phyloP scores from a whole-genome alignment of 2,113 vertebrate genomes.

The Dunckerocampus dactyliophorus region DNA sequence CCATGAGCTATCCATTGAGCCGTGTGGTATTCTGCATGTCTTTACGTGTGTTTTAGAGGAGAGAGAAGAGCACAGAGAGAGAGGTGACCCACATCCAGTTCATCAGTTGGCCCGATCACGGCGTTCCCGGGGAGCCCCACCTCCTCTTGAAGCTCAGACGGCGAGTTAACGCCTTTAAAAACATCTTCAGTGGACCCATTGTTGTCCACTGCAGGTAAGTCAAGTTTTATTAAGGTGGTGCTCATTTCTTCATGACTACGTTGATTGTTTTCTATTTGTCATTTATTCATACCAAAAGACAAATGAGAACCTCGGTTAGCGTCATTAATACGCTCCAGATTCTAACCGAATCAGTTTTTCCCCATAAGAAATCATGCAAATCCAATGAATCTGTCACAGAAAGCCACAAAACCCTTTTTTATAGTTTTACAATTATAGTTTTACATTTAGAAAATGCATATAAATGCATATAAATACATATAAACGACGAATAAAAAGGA shows the following conservation, averaged over 20 bases:
- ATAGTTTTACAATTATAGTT: no score
- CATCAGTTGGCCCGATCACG: slow-evolving; percentile 95
- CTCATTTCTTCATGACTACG: neutral
- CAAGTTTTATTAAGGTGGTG: neutral
- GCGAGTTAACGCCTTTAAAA: slow-evolving; percentile 90
- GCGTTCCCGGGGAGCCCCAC: slow-evolving; percentile 87
- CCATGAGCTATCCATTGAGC: neutral
- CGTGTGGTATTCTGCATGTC: neutral
- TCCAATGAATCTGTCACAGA: no score
- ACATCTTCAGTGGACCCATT: slow-evolving; percentile 92
- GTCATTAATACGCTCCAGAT: no score
- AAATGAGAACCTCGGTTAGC: no score
- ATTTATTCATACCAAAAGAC: no score
- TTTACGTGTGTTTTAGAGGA: slow-evolving; percentile 69
- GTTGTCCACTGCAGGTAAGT: slow-evolving; percentile 92
- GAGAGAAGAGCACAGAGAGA: slow-evolving; percentile 80
- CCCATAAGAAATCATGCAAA: no score
- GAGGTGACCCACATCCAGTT: slow-evolving; percentile 96
- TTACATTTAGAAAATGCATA: no score
- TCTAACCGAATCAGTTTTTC: no score
- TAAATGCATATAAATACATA: no score
- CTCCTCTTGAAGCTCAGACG: slow-evolving; percentile 89
- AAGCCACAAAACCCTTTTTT: no score
- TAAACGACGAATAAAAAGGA: no score
- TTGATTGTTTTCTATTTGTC: neutral